Evolutionary conservation across 2,797 vertebrate species (phyloP), one percentile per base, ranked within the genome.

Genomic region (Rhinatrema bivittatum): DNA sequence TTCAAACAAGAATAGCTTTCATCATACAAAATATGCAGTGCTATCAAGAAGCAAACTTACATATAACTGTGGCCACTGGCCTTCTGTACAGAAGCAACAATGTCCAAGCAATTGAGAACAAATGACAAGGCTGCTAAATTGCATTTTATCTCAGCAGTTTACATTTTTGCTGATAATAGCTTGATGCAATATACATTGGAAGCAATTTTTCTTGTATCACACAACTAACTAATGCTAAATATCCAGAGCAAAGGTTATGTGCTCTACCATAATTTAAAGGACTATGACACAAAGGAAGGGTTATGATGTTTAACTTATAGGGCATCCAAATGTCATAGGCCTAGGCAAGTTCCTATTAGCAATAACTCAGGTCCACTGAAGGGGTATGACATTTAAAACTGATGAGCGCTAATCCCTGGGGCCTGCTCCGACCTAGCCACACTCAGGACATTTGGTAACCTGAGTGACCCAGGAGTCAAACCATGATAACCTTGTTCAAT

Each of bases 341-440:
- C 61, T 48, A 57, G 59, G 69, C 72, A 75, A 72, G 77, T 65
- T 72, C 79, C 78, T 72, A 84, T 87, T 86, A 84, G 73, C 80
- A 82, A 75, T 86, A 84, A 84, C 68, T 86, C 82, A 79, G 62
- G 50, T 57, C 60, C 62, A 57, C 67, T 37, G 66, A 74, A 82
- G 64, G 76, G 68, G 71, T 75, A 62, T 84, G 82, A 80, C 84
- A 85, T 85, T 86, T 80, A 84, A 63, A 82, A 80, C 78, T 79
- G 81, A 85, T 84, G 81, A 81, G 68, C 72, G 37, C 47, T 25
- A 63, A 55, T 80, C 82, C 80, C 82, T 15, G 1, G 79, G 75
- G 82, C 55, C 68, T 42, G 50, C 57, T 73, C 67, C 53, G 46
- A 74, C 78, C 70, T 53, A 69, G 75, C 71, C 72, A 65, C 12